Conservation (phyloP, 2,113 vertebrate genomes). For the Phaethornis superciliosus region DNA sequence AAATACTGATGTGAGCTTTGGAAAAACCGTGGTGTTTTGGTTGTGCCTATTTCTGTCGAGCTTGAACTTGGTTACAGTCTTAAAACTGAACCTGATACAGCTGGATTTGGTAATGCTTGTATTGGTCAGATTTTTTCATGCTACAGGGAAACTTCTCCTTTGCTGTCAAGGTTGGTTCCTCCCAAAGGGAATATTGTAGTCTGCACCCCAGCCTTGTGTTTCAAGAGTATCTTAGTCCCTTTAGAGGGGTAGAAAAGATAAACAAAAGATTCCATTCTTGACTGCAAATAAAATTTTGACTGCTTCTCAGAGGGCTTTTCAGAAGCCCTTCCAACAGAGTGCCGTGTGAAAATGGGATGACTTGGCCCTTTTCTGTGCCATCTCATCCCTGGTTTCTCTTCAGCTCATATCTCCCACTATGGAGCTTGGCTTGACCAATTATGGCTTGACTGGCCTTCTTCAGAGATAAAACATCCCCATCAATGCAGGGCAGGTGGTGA, state of each 20-base stretch:
- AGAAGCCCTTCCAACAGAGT: background rate
- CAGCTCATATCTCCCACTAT: background rate
- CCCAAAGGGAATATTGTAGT: accelerated
- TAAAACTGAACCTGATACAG: background rate
- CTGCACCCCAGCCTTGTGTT: background rate
- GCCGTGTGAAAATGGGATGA: background rate
- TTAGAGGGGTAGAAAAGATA: background rate
- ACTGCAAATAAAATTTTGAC: background rate
- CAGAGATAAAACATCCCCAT: background rate
- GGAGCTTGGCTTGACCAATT: background rate
- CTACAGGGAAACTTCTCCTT: background rate
- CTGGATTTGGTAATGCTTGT: background rate
- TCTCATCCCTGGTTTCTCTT: background rate
- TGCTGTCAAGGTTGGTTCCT: background rate
- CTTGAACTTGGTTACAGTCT: background rate
- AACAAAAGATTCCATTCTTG: background rate
- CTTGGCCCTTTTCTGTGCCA: background rate
- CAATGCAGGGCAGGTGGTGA: background rate
- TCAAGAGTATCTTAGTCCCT: background rate
- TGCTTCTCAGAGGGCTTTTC: background rate
- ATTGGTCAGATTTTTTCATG: background rate
- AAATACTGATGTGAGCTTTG: background rate
- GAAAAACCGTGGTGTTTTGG: background rate
- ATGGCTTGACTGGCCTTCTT: background rate
- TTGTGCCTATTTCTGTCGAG: background rate